Conservation (phyloP, 2,888 invertebrate genomes). For the Acrobasis repandana region DNA sequence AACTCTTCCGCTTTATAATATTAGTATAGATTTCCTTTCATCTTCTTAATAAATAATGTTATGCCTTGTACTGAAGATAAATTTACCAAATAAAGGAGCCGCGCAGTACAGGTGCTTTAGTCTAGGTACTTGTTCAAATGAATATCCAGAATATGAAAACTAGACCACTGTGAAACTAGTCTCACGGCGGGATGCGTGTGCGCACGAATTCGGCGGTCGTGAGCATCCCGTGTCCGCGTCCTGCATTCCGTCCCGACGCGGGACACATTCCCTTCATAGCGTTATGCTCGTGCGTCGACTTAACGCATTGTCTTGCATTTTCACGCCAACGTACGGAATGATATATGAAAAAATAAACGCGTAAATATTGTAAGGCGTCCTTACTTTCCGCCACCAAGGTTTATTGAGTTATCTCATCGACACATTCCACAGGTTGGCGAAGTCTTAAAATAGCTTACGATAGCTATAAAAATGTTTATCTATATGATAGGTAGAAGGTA, state of each 20-base stretch:
- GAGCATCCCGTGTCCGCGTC: slow-evolving; percentile 47
- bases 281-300: slow-evolving; percentile 66
- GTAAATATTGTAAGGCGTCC: slow-evolving; percentile 7
- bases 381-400: background rate
- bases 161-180: background rate
- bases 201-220: slow-evolving; percentile 65
- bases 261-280: slow-evolving; percentile 68
- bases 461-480: too few relatives aligned
- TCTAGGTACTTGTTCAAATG: too few relatives aligned
- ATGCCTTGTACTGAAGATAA: too few relatives aligned
- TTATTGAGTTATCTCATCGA: slow-evolving; percentile 1
- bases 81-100: too few relatives aligned
- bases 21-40: too few relatives aligned
- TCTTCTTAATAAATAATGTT: too few relatives aligned
- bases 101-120: too few relatives aligned
- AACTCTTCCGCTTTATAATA: too few relatives aligned
- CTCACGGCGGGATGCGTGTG: slow-evolving; percentile 52
- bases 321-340: slow-evolving; percentile 48
- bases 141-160: too few relatives aligned
- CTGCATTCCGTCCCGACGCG: slow-evolving; percentile 48
- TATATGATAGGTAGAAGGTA: too few relatives aligned
- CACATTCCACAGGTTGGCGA: background rate
- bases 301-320: slow-evolving; percentile 60
- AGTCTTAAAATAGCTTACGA: background rate
- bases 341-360: slow-evolving; percentile 29